These are phyloP conservation scores for Hedychridium roseum DNA, from an alignment of 2,888 invertebrate species.

Conservation along the genomic window DNA sequence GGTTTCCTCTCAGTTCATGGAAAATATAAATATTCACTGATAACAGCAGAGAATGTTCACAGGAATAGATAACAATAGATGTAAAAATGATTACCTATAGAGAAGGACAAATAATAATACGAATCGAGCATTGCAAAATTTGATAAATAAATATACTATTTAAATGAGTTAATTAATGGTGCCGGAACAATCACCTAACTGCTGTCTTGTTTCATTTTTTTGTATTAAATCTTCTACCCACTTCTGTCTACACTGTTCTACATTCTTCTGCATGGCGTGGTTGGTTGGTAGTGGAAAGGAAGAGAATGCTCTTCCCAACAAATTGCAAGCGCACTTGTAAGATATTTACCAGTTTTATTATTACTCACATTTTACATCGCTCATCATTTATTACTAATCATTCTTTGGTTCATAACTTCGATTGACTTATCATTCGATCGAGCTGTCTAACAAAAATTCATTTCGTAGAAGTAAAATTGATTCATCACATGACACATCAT, in stretches of 20 bases:
- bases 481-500: neutral
- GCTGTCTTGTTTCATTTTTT: constrained; percentile 63
- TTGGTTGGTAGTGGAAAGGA: constrained; percentile 71
- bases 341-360: constrained; percentile 64
- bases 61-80: no score
- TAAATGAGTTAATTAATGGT: constrained; percentile 51
- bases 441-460: neutral
- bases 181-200: constrained; percentile 61
- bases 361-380: constrained; percentile 34
- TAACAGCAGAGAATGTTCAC: no score
- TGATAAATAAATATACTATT: constrained; percentile 27
- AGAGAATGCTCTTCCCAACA: constrained; percentile 74
- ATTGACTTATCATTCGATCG: neutral
- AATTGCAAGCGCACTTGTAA: constrained; percentile 74
- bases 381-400: constrained; percentile 1
- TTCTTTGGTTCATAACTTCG: neutral
- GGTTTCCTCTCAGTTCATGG: no score
- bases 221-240: constrained; percentile 63
- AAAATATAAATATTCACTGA: no score
- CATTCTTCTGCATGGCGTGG: constrained; percentile 71
- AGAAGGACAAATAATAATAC: no score
- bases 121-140: constrained; percentile 42
- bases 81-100: no score
- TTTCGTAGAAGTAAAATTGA: neutral
- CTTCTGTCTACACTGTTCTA: constrained; percentile 64